Conservation (phyloP, 2,888 invertebrate species). For the Rhogogaster chlorosoma region DNA sequence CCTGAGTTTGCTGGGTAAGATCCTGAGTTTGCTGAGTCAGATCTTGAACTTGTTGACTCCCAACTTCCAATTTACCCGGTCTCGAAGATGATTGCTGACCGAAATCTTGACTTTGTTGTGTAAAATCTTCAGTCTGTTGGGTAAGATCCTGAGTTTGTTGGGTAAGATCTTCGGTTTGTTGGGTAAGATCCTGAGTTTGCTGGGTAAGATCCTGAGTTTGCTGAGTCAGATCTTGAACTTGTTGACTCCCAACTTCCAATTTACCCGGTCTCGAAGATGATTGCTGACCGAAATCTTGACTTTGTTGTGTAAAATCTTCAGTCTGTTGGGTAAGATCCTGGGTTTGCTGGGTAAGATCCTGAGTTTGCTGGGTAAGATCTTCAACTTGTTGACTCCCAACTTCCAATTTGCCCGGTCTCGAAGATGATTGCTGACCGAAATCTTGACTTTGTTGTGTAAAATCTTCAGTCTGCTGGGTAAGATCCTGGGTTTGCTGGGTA, state of each 20-base stretch:
- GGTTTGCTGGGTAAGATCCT: constrained; percentile 54
- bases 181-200: constrained; percentile 64
- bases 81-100: constrained; percentile 46
- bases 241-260: constrained; percentile 22
- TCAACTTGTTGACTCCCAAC: constrained; percentile 20
- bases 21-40: constrained; percentile 61
- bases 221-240: constrained; percentile 18
- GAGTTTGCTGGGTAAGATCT: constrained; percentile 32
- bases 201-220: constrained; percentile 42
- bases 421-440: constrained; percentile 21
- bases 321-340: constrained; percentile 54
- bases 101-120: constrained; percentile 14
- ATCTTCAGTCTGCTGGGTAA: constrained; percentile 53
- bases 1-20: constrained; percentile 39
- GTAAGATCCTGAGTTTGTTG: constrained; percentile 61
- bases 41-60: constrained; percentile 42
- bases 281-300: constrained; percentile 20
- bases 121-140: constrained; percentile 49
- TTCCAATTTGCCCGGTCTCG: constrained; percentile 31
- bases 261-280: constrained; percentile 25
- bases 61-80: constrained; percentile 34
- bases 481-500: constrained; percentile 61
- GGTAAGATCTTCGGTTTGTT: constrained; percentile 45
- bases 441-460: constrained; percentile 23
- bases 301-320: constrained; percentile 44